A percentile compares a stretch with the other conserved stretches of the same genome.
These are phyloP conservation scores for Thamnophis elegans DNA, from an alignment of 2,797 vertebrate genomes.

Conservation along the genomic window DNA sequence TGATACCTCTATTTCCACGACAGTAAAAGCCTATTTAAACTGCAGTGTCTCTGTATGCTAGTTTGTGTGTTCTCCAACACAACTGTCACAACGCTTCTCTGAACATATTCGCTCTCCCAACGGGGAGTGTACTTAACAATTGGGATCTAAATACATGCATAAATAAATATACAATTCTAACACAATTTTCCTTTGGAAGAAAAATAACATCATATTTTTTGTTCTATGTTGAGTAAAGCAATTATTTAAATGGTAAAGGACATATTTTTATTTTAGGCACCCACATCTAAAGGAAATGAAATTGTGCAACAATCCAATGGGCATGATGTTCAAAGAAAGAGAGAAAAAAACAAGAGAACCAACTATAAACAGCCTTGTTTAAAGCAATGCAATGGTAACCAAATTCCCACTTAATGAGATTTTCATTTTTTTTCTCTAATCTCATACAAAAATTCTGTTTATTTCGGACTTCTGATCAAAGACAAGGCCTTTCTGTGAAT, in stretches of 20 bases:
- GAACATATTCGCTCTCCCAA: too few species aligned
- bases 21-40: too few species aligned
- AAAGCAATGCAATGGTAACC: slow-evolving; percentile 22
- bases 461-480: slow-evolving; percentile 3
- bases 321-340: slow-evolving; percentile 8
- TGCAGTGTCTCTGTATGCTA: too few species aligned
- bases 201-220: neutral
- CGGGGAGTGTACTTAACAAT: too few species aligned
- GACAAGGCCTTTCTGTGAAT: slow-evolving; percentile 24
- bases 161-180: neutral
- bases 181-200: neutral
- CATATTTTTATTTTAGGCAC: slow-evolving; percentile 12
- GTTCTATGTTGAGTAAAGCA: neutral
- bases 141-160: neutral
- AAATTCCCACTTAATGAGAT: slow-evolving; percentile 35
- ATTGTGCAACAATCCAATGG: slow-evolving; percentile 38
- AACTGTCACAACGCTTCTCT: too few species aligned
- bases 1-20: too few species aligned
- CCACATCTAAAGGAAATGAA: slow-evolving; percentile 6
- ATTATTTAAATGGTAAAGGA: neutral
- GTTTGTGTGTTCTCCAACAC: too few species aligned
- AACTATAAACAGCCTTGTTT: slow-evolving; percentile 33
- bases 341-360: neutral
- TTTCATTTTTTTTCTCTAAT: neutral
- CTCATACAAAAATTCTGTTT: slow-evolving; percentile 7